Evolutionary conservation across 2,113 vertebrate species (phyloP), one percentile per base, ranked within the genome.

Genomic region (Lonchura striata): DNA sequence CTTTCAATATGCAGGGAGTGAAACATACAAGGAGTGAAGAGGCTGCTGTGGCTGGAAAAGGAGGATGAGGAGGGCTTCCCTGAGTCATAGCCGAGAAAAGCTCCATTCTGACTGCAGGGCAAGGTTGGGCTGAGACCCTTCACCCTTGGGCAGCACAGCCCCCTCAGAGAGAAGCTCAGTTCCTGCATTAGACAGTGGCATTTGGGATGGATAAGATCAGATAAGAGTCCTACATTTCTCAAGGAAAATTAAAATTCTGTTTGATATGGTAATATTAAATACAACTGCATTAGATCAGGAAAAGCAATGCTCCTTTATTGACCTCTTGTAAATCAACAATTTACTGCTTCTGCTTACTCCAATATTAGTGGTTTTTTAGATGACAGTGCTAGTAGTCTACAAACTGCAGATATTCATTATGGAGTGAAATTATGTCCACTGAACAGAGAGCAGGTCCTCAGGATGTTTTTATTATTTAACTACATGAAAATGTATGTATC

Each of bases 381-480:
- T 91, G 86, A 75, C 88, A 85, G 71, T 54, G 59, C 74, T 70
- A 75, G 64, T 87, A 90, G 91, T 94, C 69, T 92, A 95, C 71
- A 69, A 93, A 95, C 88, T 92, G 75, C 86, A 68, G 78, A 96
- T 95, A 96, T 94, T 97, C 69, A 95, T 97, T 97, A 96, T 20
- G 59, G 80, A 82, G 90, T 95, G 86, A 96, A 94, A 97, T 97
- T 76, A 93, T 90, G 85, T 90, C 78, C 76, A 68, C 69, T 86
- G 71, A 75, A 90, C 77, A 91, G 82, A 80, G 4, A 94, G 70
- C 79, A 88, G 94, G 86, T 96, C 88, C 90, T 95, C 93, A 92
- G 92, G 69, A 97, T 91, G 88, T 78, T 95, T 96, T 97, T 94
- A 95, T 96, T 96, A 87, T 96, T 96, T 95, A 92, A 95, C 93